phyloP scores from a whole-genome alignment of 92 coral and sea anemone genomes.

The Zoanthus sansibaricus region DNA sequence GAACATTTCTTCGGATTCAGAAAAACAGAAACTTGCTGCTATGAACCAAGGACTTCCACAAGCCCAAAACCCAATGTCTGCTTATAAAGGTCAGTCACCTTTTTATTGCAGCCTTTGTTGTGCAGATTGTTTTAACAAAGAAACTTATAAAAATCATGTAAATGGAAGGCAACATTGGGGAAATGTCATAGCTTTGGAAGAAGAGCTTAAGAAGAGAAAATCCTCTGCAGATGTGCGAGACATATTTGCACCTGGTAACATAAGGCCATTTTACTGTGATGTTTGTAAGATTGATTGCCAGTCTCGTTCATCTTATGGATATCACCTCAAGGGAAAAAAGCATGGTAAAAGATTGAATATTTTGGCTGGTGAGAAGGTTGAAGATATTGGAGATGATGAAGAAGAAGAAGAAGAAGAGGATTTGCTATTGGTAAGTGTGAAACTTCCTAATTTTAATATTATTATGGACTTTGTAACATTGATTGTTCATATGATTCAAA shows the following conservation, averaged over 20 bases:
- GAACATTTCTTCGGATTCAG: slow-evolving; percentile 30
- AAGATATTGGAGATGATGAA: slow-evolving; percentile 29
- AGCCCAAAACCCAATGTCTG: neutral
- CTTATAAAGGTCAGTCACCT: slow-evolving; percentile 39
- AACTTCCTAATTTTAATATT: slow-evolving; percentile 56
- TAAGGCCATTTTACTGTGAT: slow-evolving; percentile 59
- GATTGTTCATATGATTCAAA: slow-evolving; percentile 55
- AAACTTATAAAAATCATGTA: slow-evolving; percentile 29
- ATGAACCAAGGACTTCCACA: neutral
- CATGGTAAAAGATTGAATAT: slow-evolving; percentile 32
- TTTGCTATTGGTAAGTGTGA: slow-evolving; percentile 46
- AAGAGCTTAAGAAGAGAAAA: slow-evolving; percentile 23
- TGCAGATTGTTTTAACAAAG: slow-evolving; percentile 43
- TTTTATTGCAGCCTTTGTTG: slow-evolving; percentile 57
- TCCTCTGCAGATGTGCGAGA: slow-evolving; percentile 31
- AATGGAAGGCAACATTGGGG: slow-evolving; percentile 38
- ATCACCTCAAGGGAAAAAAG: slow-evolving; percentile 52
- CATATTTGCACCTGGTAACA: slow-evolving; percentile 34
- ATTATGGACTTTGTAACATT: slow-evolving; percentile 61
- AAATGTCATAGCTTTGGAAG: slow-evolving; percentile 42
- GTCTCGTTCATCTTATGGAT: slow-evolving; percentile 35
- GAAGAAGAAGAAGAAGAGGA: slow-evolving; percentile 30
- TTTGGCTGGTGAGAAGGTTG: slow-evolving; percentile 49
- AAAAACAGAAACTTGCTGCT: slow-evolving; percentile 31
- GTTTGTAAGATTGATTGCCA: slow-evolving; percentile 58